Evolutionary conservation across 2,113 vertebrate species (phyloP).

Genomic region (Columba janthina): DNA sequence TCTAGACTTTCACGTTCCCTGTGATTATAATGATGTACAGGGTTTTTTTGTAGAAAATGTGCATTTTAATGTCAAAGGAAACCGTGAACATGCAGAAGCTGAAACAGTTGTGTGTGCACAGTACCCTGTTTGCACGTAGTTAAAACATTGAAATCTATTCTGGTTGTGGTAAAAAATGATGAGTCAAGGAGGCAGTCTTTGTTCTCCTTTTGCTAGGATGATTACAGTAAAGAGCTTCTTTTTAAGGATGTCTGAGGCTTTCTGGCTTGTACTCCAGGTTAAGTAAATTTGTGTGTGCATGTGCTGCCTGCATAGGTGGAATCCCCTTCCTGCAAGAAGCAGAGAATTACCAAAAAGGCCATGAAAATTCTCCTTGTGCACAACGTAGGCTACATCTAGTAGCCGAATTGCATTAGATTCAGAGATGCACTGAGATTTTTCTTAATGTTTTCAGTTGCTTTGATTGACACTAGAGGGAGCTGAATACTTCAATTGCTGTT

Average conservation of each 20-base stretch:
- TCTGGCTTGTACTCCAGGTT: not conserved
- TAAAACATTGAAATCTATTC: not conserved
- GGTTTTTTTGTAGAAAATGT: not conserved
- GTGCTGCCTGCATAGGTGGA: not conserved
- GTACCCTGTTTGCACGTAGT: not conserved
- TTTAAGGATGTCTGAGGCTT: not conserved
- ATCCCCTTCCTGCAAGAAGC: not conserved
- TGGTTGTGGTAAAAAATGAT: not conserved
- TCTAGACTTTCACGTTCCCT: not conserved
- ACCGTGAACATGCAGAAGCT: not conserved
- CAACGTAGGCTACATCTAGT: not conserved
- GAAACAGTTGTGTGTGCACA: not conserved
- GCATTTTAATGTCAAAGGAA: not conserved
- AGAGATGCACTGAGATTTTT: not conserved
- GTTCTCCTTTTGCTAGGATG: not conserved
- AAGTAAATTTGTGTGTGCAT: not conserved
- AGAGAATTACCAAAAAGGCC: not conserved
- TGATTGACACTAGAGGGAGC: constrained; percentile 53
- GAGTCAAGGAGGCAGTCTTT: not conserved
- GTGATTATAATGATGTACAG: not conserved
- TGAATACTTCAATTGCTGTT: not conserved
- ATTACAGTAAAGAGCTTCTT: not conserved
- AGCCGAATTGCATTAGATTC: not conserved
- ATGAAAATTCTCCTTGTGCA: not conserved
- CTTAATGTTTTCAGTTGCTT: not conserved